phyloP scores from a whole-genome alignment of 2,888 invertebrate species.

The Microchrysa polita region DNA sequence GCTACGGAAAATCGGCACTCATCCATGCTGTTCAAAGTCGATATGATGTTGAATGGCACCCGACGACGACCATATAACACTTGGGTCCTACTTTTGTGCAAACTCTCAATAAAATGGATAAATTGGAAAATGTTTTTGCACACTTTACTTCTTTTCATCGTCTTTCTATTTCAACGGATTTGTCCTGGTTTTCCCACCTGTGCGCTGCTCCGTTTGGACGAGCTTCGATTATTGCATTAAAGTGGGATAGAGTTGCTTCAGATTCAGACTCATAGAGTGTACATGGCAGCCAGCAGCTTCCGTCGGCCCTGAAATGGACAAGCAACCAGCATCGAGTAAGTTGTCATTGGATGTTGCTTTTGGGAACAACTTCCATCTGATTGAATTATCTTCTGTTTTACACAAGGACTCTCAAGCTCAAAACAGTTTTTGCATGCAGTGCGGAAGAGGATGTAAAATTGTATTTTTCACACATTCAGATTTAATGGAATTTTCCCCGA shows the following conservation, averaged over 20 bases:
- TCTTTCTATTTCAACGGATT: not conserved
- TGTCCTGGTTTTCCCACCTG: not conserved
- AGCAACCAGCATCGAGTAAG: not conserved
- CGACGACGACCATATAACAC: too few species aligned
- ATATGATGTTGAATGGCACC: too few species aligned
- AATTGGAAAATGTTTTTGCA: not conserved
- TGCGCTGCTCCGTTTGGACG: not conserved
- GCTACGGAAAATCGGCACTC: not conserved
- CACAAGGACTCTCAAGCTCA: not conserved
- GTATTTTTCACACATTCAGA: conserved; percentile 23
- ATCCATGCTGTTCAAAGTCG: too few species aligned
- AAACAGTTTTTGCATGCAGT: not conserved
- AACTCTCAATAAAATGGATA: conserved; percentile 2
- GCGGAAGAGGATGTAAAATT: conserved; percentile 19
- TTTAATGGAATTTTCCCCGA: conserved; percentile 11
- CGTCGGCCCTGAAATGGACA: not conserved
- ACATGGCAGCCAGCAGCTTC: not conserved
- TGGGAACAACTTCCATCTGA: not conserved
- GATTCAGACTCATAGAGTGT: too few species aligned
- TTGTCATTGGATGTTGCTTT: not conserved
- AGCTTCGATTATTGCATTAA: conserved; percentile 9
- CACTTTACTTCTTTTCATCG: not conserved
- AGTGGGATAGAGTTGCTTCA: conserved; percentile 12
- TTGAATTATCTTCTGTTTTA: not conserved
- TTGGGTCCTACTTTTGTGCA: not conserved